Conservation (phyloP, 2,797 vertebrate species). For the Trematocara caparti region DNA sequence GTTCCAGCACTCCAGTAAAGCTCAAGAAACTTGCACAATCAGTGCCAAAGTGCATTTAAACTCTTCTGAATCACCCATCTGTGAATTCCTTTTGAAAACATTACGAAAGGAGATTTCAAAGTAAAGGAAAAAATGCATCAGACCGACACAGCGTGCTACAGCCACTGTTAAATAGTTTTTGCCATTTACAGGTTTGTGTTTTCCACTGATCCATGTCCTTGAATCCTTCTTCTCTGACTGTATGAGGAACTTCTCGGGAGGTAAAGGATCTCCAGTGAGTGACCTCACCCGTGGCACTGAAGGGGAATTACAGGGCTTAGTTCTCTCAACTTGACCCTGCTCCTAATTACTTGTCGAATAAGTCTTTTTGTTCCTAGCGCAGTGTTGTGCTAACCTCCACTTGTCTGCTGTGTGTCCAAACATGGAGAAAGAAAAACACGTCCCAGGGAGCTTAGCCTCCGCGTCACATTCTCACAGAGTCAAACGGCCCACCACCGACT, state of each 20-base stretch:
- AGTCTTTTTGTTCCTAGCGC: constrained; percentile 73
- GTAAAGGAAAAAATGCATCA: background rate
- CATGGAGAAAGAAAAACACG: constrained; percentile 74
- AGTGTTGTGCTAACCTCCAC: constrained; percentile 78
- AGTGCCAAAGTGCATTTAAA: background rate
- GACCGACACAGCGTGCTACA: background rate
- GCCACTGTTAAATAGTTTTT: background rate
- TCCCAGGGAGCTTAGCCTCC: constrained; percentile 65
- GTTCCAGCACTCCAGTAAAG: background rate
- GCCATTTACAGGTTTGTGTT: background rate
- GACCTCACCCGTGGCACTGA: constrained; percentile 64
- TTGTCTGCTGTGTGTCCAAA: constrained; percentile 78
- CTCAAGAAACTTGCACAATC: background rate
- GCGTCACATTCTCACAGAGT: constrained; percentile 63
- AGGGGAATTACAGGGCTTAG: constrained; percentile 74
- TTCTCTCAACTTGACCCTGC: constrained; percentile 76
- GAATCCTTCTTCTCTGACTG: background rate
- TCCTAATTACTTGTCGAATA: constrained; percentile 80
- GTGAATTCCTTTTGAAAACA: background rate
- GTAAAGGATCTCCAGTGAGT: constrained; percentile 36
- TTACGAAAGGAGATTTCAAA: background rate
- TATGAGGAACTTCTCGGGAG: constrained; percentile 17
- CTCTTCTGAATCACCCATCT: background rate
- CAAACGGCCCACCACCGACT: constrained; percentile 38
- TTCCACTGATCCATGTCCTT: background rate